These are phyloP conservation scores for Papilio aristodemus DNA, from an alignment of 1,140 invertebrate species.

Conservation along the genomic window DNA sequence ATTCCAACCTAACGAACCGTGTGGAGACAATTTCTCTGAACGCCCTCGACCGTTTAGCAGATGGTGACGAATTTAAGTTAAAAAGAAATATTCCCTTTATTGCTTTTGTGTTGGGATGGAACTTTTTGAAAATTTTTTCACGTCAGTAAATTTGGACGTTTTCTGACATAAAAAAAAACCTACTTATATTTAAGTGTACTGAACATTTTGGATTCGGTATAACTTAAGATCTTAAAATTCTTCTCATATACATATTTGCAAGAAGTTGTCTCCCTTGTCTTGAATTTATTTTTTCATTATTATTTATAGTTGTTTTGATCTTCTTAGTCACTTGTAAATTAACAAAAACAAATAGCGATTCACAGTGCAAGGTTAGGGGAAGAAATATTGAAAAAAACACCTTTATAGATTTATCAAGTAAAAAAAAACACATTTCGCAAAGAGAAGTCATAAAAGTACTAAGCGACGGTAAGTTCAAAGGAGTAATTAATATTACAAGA, in stretches of 20 bases:
- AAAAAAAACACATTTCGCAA: neutral
- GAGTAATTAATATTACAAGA: conserved; percentile 20
- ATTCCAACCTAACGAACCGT: conserved; percentile 51
- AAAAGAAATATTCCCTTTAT: conserved; percentile 20
- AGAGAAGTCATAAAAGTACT: conserved; percentile 17
- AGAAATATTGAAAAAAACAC: neutral
- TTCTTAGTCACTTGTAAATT: no score
- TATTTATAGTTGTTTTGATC: no score
- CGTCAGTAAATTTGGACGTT: neutral
- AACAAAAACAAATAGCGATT: no score
- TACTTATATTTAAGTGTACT: no score
- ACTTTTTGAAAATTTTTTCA: neutral
- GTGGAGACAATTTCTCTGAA: conserved; percentile 41
- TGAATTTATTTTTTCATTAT: no score
- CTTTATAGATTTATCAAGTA: conserved; percentile 5
- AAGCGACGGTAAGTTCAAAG: neutral
- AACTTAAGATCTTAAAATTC: no score
- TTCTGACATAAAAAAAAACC: no score
- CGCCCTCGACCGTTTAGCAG: conserved; percentile 41
- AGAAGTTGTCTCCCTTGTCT: no score
- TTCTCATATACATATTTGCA: no score
- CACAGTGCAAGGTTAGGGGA: no score
- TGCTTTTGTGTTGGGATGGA: neutral
- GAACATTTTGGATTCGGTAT: no score
- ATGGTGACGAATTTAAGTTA: conserved; percentile 52